Percentiles rank a stretch among this genome's conserved stretches.
These are phyloP conservation scores for Anarrhichthys ocellatus DNA, from an alignment of 2,113 vertebrate species.

Conservation along the genomic window DNA sequence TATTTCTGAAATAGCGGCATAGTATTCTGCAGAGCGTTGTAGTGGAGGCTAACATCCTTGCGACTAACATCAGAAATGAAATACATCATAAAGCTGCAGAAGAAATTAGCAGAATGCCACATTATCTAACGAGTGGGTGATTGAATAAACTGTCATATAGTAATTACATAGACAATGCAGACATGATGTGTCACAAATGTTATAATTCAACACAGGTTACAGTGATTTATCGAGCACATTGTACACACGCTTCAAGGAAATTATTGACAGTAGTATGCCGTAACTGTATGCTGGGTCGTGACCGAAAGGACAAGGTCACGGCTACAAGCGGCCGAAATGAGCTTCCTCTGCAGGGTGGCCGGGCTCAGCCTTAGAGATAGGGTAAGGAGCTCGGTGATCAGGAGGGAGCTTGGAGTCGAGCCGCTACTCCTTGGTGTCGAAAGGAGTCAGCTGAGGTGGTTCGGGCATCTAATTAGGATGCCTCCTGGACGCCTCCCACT, in stretches of 20 bases:
- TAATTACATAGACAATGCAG: background rate
- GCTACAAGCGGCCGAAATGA: too few species aligned
- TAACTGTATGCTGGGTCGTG: too few species aligned
- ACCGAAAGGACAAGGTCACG: too few species aligned
- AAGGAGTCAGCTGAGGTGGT: too few species aligned
- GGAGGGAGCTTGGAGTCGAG: too few species aligned
- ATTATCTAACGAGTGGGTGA: background rate
- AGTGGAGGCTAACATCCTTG: background rate
- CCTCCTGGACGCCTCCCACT: too few species aligned
- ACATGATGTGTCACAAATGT: background rate
- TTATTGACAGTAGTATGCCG: background rate
- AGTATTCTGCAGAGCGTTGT: background rate
- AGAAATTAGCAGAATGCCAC: background rate
- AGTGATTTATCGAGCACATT: background rate
- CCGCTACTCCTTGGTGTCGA: too few species aligned
- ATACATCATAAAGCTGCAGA: background rate
- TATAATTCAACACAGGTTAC: background rate
- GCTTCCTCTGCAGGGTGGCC: too few species aligned
- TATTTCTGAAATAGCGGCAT: background rate
- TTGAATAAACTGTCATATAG: background rate
- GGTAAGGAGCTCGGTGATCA: too few species aligned
- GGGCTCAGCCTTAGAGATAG: too few species aligned
- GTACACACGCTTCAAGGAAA: background rate
- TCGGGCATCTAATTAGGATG: too few species aligned
- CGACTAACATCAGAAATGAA: background rate